Evolutionary conservation across 2,113 vertebrate species (phyloP).

Genomic region (Xiphias gladius): DNA sequence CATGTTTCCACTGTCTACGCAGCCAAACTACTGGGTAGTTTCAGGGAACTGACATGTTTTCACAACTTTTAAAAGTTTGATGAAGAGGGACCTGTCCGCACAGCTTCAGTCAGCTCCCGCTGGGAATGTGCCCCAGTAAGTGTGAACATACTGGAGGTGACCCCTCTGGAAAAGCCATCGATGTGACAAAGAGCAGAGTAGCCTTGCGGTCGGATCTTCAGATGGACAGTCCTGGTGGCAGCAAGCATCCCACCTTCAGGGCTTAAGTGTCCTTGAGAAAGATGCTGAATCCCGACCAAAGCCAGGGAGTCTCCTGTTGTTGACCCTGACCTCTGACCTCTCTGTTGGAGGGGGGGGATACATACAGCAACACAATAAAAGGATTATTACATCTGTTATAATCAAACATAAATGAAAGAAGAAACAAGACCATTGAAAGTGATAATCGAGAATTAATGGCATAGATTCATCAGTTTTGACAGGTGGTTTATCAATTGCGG

Average conservation of each 20-base stretch:
- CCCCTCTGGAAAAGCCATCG: slow-evolving; percentile 29
- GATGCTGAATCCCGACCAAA: slow-evolving; percentile 1
- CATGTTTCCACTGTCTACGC: slow-evolving; percentile 2
- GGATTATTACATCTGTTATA: background rate
- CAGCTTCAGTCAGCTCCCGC: slow-evolving; percentile 24
- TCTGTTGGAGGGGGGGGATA: background rate
- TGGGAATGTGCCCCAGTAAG: slow-evolving; percentile 52
- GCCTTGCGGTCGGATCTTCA: slow-evolving; percentile 13
- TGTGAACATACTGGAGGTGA: slow-evolving; percentile 60
- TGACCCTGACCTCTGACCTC: slow-evolving; percentile 29
- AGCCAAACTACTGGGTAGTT: slow-evolving; percentile 10
- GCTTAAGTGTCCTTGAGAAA: slow-evolving; percentile 10
- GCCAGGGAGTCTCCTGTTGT: background rate
- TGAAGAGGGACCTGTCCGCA: slow-evolving; percentile 20
- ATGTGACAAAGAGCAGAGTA: slow-evolving; percentile 24
- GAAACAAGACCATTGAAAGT: background rate
- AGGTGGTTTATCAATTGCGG: slow-evolving; percentile 56
- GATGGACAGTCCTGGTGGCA: slow-evolving; percentile 14
- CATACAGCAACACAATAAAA: background rate
- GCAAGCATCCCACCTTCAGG: slow-evolving; percentile 36
- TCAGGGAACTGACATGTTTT: slow-evolving; percentile 52
- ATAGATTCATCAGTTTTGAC: slow-evolving; percentile 33
- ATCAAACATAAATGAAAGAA: slow-evolving; percentile 25
- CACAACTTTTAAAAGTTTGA: slow-evolving; percentile 42
- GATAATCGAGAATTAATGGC: slow-evolving; percentile 34